These are phyloP conservation scores for Indicator maculatus DNA, from an alignment of 2,113 vertebrate genomes.

Conservation along the genomic window DNA sequence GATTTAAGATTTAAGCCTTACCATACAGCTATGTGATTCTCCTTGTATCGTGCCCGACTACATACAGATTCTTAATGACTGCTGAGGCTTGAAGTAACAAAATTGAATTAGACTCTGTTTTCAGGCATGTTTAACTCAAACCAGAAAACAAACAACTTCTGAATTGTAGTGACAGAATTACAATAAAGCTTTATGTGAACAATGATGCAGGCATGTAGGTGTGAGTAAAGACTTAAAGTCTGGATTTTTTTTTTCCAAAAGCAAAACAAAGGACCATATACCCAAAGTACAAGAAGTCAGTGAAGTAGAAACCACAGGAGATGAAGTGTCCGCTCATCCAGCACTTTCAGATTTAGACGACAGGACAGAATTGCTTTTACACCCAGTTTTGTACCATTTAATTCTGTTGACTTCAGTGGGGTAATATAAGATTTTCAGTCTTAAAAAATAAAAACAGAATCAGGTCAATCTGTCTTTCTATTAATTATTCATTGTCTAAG, in stretches of 20 bases:
- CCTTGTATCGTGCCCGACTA: neutral
- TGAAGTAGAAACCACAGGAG: slow-evolving; percentile 2
- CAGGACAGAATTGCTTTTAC: neutral
- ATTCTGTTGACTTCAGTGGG: neutral
- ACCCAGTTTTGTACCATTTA: neutral
- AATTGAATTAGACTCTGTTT: neutral
- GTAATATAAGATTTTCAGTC: neutral
- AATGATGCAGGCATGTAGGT: neutral
- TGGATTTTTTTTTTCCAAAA: slow-evolving; percentile 23
- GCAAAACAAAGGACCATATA: neutral
- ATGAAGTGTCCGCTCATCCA: slow-evolving; percentile 13
- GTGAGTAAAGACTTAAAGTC: slow-evolving; percentile 21
- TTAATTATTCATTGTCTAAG: slow-evolving; percentile 23
- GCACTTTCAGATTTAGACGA: slow-evolving; percentile 26
- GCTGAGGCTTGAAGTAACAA: neutral
- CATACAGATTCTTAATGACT: neutral
- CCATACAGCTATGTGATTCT: neutral
- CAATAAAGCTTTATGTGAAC: slow-evolving; percentile 7
- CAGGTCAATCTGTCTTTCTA: neutral
- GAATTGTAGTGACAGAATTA: neutral
- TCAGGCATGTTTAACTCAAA: neutral
- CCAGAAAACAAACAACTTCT: neutral
- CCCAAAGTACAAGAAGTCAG: neutral
- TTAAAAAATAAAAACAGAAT: slow-evolving; percentile 3
- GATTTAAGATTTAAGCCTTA: neutral